Evolutionary conservation across 2,797 vertebrate genomes (phyloP).

Genomic region (Cuniculus paca): DNA sequence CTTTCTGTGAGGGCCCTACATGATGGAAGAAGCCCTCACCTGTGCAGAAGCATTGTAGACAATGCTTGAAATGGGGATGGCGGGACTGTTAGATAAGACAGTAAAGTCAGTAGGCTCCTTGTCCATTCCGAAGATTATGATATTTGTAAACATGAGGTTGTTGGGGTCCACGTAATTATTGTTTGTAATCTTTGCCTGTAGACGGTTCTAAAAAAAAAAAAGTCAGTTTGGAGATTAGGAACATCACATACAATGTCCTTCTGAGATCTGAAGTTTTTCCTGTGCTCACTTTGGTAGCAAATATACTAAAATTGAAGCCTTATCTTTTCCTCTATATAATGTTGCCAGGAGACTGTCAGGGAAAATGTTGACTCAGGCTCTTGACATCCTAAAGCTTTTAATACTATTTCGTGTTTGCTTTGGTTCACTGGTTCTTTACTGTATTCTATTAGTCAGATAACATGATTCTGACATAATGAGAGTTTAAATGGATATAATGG

Average conservation of each 20-base stretch:
- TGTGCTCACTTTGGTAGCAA: background rate
- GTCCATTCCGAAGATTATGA: constrained; percentile 80
- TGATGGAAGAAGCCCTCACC: constrained; percentile 29
- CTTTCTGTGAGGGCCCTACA: rapidly evolving
- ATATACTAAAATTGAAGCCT: background rate
- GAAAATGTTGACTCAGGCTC: background rate
- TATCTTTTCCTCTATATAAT: background rate
- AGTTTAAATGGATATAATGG: background rate
- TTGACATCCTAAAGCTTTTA: background rate
- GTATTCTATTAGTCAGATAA: constrained; percentile 3
- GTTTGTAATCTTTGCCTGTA: constrained; percentile 63
- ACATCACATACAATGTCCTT: background rate
- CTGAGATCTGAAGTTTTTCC: background rate
- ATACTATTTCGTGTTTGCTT: background rate
- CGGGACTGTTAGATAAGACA: rapidly evolving
- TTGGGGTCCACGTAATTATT: background rate
- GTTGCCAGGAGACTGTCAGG: background rate
- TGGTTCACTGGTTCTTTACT: background rate
- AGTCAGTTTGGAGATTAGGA: background rate
- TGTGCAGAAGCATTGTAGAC: constrained; percentile 47
- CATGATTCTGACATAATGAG: background rate
- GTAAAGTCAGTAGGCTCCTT: constrained; percentile 67
- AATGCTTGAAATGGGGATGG: background rate
- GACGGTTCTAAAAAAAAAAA: constrained; percentile 52
- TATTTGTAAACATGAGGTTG: constrained; percentile 62